Percentiles rank a stretch among this genome's conserved stretches.
Evolutionary conservation across 2,113 vertebrate genomes (phyloP).

Genomic region (Chitala chitala): DNA sequence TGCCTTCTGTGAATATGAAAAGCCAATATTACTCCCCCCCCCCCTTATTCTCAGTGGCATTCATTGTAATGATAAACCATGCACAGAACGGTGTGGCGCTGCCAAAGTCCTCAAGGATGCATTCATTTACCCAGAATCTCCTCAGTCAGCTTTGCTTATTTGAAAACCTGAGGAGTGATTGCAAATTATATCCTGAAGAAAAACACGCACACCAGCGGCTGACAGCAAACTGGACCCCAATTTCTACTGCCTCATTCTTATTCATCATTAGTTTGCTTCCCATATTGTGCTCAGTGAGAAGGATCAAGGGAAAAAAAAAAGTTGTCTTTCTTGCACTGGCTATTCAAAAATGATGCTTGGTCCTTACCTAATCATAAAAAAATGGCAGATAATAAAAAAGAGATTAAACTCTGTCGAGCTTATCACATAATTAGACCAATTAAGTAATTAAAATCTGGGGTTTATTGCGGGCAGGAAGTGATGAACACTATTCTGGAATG

Average conservation of each 20-base stretch:
- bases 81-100: background rate
- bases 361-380: background rate
- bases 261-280: background rate
- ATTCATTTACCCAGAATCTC: background rate
- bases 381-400: background rate
- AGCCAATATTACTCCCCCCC: too few relatives aligned
- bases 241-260: background rate
- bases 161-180: background rate
- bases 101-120: background rate
- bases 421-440: background rate
- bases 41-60: background rate
- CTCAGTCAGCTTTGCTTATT: conserved; percentile 5
- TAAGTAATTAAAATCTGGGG: too few relatives aligned
- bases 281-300: too few relatives aligned
- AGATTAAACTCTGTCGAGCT: background rate
- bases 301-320: too few relatives aligned
- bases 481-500: background rate
- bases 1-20: conserved; percentile 49
- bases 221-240: too few relatives aligned
- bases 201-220: background rate
- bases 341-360: background rate
- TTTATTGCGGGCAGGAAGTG: too few relatives aligned
- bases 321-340: too few relatives aligned
- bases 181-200: background rate
- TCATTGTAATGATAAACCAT: background rate